Evolutionary conservation across 2,113 vertebrate genomes (phyloP).

Genomic region (Abramis brama): DNA sequence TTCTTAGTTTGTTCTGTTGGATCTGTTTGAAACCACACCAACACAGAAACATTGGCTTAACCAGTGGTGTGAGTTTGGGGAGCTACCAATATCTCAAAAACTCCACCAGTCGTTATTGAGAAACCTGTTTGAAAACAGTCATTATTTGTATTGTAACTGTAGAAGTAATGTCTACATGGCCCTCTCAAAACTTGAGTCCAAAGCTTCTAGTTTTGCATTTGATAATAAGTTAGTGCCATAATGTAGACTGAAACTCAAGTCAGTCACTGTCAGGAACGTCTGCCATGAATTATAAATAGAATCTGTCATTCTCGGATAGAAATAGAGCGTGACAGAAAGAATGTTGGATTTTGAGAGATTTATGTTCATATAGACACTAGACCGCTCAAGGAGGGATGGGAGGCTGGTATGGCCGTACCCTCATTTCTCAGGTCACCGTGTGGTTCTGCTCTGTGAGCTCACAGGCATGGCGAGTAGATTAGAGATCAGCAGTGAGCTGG

Average conservation of each 20-base stretch:
- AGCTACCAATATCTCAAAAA: no score
- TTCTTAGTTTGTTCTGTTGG: not conserved
- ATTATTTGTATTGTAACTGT: not conserved
- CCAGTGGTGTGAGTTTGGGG: not conserved
- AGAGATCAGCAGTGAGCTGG: constrained; percentile 29
- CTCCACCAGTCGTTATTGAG: not conserved
- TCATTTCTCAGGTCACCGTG: constrained; percentile 14
- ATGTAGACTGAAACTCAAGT: constrained; percentile 4
- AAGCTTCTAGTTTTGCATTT: not conserved
- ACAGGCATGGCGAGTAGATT: constrained; percentile 36
- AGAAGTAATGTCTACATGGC: not conserved
- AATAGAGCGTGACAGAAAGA: not conserved
- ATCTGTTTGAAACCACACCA: not conserved
- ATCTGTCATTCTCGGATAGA: not conserved
- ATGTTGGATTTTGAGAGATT: not conserved
- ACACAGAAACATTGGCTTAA: not conserved
- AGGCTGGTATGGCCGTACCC: constrained; percentile 22
- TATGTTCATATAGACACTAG: not conserved
- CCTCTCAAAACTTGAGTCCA: not conserved
- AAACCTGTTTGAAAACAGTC: not conserved
- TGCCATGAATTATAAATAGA: constrained; percentile 14
- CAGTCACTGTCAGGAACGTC: not conserved
- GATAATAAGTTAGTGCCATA: not conserved
- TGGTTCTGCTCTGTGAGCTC: not conserved
- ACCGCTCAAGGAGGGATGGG: not conserved